These are phyloP conservation scores for Stenoptilia bipunctidactyla DNA, from an alignment of 2,888 invertebrate species.

Conservation along the genomic window DNA sequence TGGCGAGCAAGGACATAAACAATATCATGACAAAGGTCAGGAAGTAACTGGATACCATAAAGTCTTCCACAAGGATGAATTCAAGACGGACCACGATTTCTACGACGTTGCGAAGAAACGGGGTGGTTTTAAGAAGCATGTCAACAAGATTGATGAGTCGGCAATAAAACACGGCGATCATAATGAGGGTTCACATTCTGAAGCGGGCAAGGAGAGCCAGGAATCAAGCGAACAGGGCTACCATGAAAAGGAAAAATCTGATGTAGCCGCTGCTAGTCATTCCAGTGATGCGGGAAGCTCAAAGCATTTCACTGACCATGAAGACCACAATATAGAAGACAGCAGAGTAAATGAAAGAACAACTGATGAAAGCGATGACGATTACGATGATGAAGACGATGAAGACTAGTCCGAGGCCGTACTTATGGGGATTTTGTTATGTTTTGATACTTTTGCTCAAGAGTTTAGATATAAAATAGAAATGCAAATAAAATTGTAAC, in stretches of 20 bases:
- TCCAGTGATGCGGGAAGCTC: constrained; percentile 71
- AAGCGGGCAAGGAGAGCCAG: constrained; percentile 61
- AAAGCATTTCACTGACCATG: too few relatives aligned
- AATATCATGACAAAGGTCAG: constrained; percentile 77
- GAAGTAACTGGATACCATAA: constrained; percentile 80
- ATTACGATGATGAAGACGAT: constrained; percentile 34
- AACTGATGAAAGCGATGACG: constrained; percentile 19
- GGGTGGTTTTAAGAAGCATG: constrained; percentile 76
- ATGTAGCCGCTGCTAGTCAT: constrained; percentile 66
- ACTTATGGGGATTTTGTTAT: constrained; percentile 17
- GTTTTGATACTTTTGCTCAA: neutral
- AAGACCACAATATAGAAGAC: too few relatives aligned
- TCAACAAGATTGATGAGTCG: constrained; percentile 65
- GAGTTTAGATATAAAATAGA: neutral
- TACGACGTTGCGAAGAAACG: constrained; percentile 79
- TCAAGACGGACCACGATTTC: constrained; percentile 82
- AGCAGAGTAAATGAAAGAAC: too few relatives aligned
- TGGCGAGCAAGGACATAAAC: constrained; percentile 68
- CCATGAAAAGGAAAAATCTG: constrained; percentile 68
- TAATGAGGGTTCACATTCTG: constrained; percentile 67
- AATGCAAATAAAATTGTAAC: too few relatives aligned
- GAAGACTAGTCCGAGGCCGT: too few relatives aligned
- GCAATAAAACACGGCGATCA: constrained; percentile 66
- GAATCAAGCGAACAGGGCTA: constrained; percentile 69
- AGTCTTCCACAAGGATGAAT: constrained; percentile 82